Evolutionary conservation across 2,113 vertebrate species (phyloP).

Genomic region (Thryonomys swinderianus): DNA sequence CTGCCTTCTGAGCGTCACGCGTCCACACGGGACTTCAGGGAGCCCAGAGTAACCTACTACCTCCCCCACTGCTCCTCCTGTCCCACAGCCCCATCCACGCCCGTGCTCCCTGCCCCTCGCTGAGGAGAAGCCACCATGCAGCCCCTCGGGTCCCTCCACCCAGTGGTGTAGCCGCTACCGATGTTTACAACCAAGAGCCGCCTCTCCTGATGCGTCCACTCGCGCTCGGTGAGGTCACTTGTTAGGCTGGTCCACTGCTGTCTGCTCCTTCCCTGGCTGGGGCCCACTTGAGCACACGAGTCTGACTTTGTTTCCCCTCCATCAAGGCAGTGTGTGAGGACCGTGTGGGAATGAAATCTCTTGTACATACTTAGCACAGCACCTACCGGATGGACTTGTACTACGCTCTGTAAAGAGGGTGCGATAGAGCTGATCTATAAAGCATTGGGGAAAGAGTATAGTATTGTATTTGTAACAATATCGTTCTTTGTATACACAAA

Average conservation of each 20-base stretch:
- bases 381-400: conserved; percentile 85
- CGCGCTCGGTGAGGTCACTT: not conserved
- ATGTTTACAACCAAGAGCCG: conserved; percentile 88
- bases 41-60: conserved; percentile 79
- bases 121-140: conserved; percentile 50
- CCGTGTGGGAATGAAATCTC: conserved; percentile 76
- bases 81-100: not conserved
- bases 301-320: conserved; percentile 67
- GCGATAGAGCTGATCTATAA: conserved; percentile 85
- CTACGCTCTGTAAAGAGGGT: conserved; percentile 87
- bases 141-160: conserved; percentile 67
- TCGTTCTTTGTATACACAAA: conserved; percentile 89
- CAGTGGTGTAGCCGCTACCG: conserved; percentile 75
- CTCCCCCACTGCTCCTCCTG: conserved; percentile 68
- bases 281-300: conserved; percentile 58
- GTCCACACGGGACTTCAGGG: conserved; percentile 55
- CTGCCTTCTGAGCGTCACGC: conserved; percentile 7
- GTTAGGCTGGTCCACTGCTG: conserved; percentile 63
- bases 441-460: conserved; percentile 88
- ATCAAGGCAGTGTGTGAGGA: conserved; percentile 77
- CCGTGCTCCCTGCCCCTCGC: not conserved
- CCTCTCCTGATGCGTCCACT: conserved; percentile 48
- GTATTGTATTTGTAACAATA: conserved; percentile 91
- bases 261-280: conserved; percentile 66
- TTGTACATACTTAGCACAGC: conserved; percentile 88